Conservation (phyloP, 2,797 vertebrate genomes). For the Melopsittacus undulatus region DNA sequence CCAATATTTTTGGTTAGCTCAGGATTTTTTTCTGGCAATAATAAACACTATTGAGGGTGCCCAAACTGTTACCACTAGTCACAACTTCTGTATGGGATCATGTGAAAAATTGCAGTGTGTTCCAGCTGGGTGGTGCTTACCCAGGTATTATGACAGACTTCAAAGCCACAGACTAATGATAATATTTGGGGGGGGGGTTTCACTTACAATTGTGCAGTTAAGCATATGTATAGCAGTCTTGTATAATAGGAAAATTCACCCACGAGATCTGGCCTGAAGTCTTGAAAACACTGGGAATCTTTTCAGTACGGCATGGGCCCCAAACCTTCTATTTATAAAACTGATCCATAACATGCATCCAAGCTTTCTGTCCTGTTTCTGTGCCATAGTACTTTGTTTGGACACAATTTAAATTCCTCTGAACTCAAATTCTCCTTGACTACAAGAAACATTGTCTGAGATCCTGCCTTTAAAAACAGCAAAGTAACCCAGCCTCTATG, state of each 20-base stretch:
- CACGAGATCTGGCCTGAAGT: background rate
- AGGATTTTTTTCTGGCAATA: background rate
- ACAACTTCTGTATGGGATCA: background rate
- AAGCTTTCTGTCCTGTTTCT: background rate
- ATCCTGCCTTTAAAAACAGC: slow-evolving; percentile 20
- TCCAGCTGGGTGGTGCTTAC: background rate
- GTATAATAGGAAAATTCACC: background rate
- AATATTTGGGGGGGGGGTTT: background rate
- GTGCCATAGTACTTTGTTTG: background rate
- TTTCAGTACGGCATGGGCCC: background rate
- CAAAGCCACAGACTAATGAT: background rate
- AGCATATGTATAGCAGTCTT: background rate
- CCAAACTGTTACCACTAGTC: background rate
- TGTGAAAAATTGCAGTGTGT: background rate
- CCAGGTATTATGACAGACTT: background rate
- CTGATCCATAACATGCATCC: background rate
- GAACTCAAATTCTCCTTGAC: slow-evolving; percentile 17
- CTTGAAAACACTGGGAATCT: slow-evolving; percentile 5
- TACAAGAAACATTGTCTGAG: slow-evolving; percentile 16
- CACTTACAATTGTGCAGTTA: background rate
- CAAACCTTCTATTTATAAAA: background rate
- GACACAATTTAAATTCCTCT: background rate
- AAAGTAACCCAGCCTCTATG: background rate
- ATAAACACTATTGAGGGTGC: background rate
- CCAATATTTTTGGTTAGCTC: background rate